Percentiles rank a stretch among this genome's conserved stretches.
These are phyloP conservation scores for Plecturocebus donacophilus DNA, from an alignment of 2,113 vertebrate species.

Conservation along the genomic window DNA sequence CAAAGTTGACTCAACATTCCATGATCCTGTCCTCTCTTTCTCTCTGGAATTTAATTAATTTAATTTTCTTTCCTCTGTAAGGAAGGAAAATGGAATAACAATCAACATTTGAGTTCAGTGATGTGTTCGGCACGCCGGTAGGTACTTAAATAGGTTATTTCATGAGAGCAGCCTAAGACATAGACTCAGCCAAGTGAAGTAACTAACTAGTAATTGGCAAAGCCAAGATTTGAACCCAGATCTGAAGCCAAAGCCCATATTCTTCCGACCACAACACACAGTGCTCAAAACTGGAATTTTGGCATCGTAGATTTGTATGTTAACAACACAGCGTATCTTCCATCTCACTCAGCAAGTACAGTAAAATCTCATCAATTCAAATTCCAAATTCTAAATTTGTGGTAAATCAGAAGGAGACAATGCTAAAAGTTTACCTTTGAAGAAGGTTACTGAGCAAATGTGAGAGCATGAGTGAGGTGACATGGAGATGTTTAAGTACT, in stretches of 20 bases:
- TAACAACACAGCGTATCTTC: not conserved
- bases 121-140: not conserved
- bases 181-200: not conserved
- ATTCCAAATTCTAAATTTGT: not conserved
- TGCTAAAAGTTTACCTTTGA: not conserved
- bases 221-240: constrained; percentile 50
- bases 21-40: not conserved
- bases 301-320: not conserved
- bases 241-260: constrained; percentile 11
- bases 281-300: constrained; percentile 19
- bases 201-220: constrained; percentile 15
- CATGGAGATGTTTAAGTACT: not conserved
- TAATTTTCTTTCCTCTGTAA: not conserved
- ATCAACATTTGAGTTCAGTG: not conserved
- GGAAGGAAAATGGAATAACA: not conserved
- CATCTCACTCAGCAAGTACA: constrained; percentile 54
- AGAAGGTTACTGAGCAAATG: constrained; percentile 44
- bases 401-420: not conserved
- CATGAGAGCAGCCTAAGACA: not conserved
- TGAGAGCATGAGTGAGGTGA: constrained; percentile 22
- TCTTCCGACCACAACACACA: constrained; percentile 11
- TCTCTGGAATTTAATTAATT: not conserved
- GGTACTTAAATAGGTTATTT: constrained; percentile 5
- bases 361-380: constrained; percentile 66
- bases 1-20: not conserved